Conservation (phyloP, 2,113 vertebrate species). For the Chaetops frenatus region DNA sequence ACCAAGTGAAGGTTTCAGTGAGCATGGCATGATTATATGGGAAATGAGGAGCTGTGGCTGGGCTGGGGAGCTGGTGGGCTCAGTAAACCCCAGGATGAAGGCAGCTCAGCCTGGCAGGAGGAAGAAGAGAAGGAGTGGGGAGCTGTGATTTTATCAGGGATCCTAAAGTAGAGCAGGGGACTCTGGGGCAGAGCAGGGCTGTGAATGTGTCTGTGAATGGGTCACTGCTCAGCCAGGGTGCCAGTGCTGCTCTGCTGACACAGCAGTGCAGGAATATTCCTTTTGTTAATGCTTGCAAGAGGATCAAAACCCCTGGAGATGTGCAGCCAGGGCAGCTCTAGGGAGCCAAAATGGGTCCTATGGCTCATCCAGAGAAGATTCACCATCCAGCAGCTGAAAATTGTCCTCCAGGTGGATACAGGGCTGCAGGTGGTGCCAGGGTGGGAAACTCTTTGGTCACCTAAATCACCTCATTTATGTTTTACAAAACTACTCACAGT, state of each 20-base stretch:
- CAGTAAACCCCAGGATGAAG: not conserved
- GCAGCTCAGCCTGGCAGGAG: not conserved
- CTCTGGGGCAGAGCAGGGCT: not conserved
- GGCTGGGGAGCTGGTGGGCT: not conserved
- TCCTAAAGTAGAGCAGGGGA: not conserved
- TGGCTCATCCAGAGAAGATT: not conserved
- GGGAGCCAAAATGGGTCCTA: accelerated
- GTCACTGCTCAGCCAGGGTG: not conserved
- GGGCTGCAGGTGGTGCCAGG: not conserved
- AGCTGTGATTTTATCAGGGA: not conserved
- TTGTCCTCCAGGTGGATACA: not conserved
- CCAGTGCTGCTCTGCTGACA: not conserved
- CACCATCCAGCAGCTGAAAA: not conserved
- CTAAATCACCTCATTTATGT: not conserved
- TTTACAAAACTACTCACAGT: not conserved
- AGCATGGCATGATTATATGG: not conserved
- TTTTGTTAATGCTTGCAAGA: not conserved
- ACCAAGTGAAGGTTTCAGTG: not conserved
- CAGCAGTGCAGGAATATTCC: not conserved
- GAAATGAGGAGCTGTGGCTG: not conserved
- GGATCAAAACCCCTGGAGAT: not conserved
- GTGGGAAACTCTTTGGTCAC: not conserved
- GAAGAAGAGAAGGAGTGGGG: not conserved
- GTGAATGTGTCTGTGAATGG: not conserved
- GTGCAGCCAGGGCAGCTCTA: not conserved